These are phyloP conservation scores for Onychomys arenicola DNA, from an alignment of 2,797 vertebrate genomes.

Conservation along the genomic window DNA sequence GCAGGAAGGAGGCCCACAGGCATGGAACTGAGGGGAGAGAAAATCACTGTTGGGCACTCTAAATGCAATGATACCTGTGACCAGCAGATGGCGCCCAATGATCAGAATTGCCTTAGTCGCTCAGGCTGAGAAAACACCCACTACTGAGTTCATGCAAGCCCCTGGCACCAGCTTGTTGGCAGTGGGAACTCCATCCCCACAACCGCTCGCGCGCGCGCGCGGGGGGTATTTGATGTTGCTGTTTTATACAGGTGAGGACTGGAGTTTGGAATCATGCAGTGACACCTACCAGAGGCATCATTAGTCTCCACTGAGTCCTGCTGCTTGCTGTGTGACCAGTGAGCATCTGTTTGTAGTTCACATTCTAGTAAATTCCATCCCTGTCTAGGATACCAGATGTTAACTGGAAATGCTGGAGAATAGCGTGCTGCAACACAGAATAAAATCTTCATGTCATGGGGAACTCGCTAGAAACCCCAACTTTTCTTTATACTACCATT, in stretches of 20 bases:
- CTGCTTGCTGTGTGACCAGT: not conserved
- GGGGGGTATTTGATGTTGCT: not conserved
- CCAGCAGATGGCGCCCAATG: constrained; percentile 34
- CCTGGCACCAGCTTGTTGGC: accelerated
- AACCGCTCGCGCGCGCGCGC: accelerated
- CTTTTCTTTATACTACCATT: not conserved
- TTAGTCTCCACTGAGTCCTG: too few relatives aligned
- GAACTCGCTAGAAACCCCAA: not conserved
- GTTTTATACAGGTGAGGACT: not conserved
- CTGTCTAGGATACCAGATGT: not conserved
- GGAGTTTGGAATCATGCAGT: not conserved
- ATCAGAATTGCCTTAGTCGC: not conserved
- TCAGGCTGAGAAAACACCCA: accelerated
- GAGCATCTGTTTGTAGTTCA: not conserved
- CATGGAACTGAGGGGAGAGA: not conserved
- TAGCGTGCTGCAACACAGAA: accelerated
- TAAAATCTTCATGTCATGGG: not conserved
- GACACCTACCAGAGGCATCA: not conserved
- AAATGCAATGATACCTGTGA: not conserved
- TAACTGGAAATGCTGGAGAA: not conserved
- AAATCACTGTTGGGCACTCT: accelerated
- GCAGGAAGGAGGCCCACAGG: accelerated
- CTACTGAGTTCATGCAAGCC: accelerated
- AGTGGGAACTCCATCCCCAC: not conserved
- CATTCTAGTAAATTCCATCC: not conserved